Conservation (phyloP, 2,113 vertebrate genomes). For the Taurulus bubalis region DNA sequence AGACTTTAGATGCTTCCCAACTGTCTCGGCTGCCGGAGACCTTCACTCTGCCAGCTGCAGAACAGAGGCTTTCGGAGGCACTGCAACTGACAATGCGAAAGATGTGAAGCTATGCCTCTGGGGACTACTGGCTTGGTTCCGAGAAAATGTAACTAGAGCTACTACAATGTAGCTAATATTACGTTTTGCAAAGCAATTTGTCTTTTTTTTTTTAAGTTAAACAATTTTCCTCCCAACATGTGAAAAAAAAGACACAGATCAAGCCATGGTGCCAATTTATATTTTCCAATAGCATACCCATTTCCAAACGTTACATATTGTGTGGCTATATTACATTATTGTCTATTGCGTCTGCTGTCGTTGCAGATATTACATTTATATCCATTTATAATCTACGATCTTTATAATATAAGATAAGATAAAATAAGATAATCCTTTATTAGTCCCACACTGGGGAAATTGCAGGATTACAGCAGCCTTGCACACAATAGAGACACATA, state of each 20-base stretch:
- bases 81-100: slow-evolving; percentile 26
- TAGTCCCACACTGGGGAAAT: no score
- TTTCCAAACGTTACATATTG: not conserved
- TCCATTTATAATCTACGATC: not conserved
- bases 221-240: not conserved
- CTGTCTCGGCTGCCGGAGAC: slow-evolving; percentile 38
- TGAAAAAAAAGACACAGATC: slow-evolving; percentile 7
- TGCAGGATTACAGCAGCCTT: no score
- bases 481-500: no score
- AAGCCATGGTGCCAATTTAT: not conserved
- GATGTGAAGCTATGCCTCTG: not conserved
- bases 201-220: not conserved
- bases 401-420: no score
- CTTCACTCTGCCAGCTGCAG: slow-evolving; percentile 30
- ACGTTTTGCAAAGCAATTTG: not conserved
- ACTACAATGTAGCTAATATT: not conserved
- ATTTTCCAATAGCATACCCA: not conserved
- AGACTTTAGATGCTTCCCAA: slow-evolving; percentile 61
- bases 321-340: not conserved
- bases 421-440: no score
- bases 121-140: slow-evolving; percentile 1
- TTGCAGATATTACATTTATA: not conserved
- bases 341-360: not conserved
- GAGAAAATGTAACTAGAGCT: not conserved
- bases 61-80: slow-evolving; percentile 40